Evolutionary conservation across 2,888 invertebrate genomes (phyloP), one percentile per base, ranked within the genome.

Genomic region (Sesia bembeciformis): DNA sequence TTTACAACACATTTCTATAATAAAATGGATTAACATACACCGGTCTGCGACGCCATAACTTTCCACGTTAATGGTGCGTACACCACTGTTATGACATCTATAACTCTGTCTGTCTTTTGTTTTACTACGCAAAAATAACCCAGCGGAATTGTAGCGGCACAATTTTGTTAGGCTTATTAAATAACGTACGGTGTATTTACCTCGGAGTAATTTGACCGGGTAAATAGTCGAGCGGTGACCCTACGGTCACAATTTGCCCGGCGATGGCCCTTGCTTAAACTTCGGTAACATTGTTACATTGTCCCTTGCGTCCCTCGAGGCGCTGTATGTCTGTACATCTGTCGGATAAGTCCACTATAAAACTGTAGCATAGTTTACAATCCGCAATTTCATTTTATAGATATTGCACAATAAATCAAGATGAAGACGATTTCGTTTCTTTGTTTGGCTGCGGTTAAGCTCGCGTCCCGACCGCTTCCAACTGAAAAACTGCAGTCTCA

Each of bases 241-340:
- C 76, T 78, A 81, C 76, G 81, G 78, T 81, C 77, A 80, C 80
- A 83, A 81, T 82, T 81, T 83, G 78, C 68, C 70, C 68, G 66
- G 70, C 74, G 71, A 78, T 78, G 78, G 81, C 81, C 76, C 78
- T 78, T 78, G 77, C 76, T 76, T 80, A 77, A 84, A 84, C 84
- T 85, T 78, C 69, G 73, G 76, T 86, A 86, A 87, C 84, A 74
- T 74, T 77, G 84, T 86, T 87, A 86, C 72, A 70, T 71, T 70
- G 73, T 72, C 81, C 84, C 81, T 76, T 68, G 63, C 68, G 70
- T 83, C 82, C 85, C 86, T 67, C 64, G 81, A 76, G 85, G 84
- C 80, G 60, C 65, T 60, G 70, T 75, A 77, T 76, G 79, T 75
- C 78, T 76, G 76, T 78, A 79, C 86, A 86, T 86, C 84, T 85